Evolutionary conservation across 2,113 vertebrate species (phyloP), one percentile per base, ranked within the genome.

Genomic region (Hylia prasina): DNA sequence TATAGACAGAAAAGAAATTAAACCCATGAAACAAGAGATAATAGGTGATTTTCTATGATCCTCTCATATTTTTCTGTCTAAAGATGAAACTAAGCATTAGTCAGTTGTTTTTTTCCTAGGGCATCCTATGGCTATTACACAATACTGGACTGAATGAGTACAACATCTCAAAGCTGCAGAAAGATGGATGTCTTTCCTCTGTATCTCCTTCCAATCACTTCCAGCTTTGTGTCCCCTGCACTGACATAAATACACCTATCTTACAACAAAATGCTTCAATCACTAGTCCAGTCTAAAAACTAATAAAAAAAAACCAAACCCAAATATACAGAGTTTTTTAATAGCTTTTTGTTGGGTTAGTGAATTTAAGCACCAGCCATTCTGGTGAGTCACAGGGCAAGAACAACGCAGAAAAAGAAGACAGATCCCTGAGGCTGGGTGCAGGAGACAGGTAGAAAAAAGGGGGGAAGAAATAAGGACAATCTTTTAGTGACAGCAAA

Each of bases 51-150:
- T 89, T 78, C 51, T 61, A 45, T 35, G 31, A 84, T 31, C 9
- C 10, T 75, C 3, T 5, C 8, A 5, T 16, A 71, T 93, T 78
- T 79, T 94, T 92, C 47, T 78, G 42, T 69, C 48, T 91, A 79
- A 71, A 84, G 60, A 35, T 89, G 70, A 87, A 89, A 89, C n/a
- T 40, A 60, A 87, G 57, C 21, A 86, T 89, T 88, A 88, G 51
- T 85, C 69, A 82, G 45, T 83, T 87, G 66, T 88, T 95, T 95
- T 90, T 83, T 33, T 92, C 51, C 21, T 47, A 73, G 30, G 30
- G 19, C 40, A 87, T 76, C 25, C 19, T 23, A 48, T 2, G 1
- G 37, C 51, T 73, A 24, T 87, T 94, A n/a, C 45, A 40, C 30
- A 92, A 69, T 39, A 54, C 30, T n/a, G 23, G 13, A n/a, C 61